phyloP scores from a whole-genome alignment of 53 echinoderm and acorn worm genomes.

The Holothuria leucospilota region DNA sequence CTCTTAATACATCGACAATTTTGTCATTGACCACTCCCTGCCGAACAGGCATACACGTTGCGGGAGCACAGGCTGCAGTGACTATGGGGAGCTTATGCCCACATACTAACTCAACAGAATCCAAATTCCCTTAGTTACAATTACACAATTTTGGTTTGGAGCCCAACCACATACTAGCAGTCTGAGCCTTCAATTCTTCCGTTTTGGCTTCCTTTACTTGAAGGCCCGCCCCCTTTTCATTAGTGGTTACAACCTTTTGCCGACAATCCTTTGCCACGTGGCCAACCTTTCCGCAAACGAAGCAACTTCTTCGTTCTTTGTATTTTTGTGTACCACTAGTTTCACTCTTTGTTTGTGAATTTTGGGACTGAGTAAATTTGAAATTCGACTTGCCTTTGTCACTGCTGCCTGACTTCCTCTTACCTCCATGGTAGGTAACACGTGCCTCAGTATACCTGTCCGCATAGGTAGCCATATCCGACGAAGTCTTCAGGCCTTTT shows the following conservation, averaged over 20 bases:
- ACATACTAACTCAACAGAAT: too few relatives aligned
- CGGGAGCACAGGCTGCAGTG: too few relatives aligned
- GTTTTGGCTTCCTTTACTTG: too few relatives aligned
- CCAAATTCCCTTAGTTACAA: too few relatives aligned
- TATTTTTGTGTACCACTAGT: not conserved
- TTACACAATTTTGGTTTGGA: too few relatives aligned
- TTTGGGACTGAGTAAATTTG: too few relatives aligned
- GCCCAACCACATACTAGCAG: too few relatives aligned
- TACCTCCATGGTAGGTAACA: not conserved
- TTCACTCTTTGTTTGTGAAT: not conserved
- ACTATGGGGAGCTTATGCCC: too few relatives aligned
- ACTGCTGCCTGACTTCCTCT: not conserved
- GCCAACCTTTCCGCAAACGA: slow-evolving; percentile 17
- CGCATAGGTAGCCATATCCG: not conserved
- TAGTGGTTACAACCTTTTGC: not conserved
- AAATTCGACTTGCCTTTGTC: too few relatives aligned
- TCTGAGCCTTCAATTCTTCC: too few relatives aligned
- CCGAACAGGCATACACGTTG: not conserved
- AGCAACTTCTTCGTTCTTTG: not conserved
- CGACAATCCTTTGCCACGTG: slow-evolving; percentile 19
- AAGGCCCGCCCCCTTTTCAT: too few relatives aligned
- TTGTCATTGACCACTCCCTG: not conserved
- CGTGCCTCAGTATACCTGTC: slow-evolving; percentile 21
- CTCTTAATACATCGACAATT: slow-evolving; percentile 13
- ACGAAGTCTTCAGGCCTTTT: not conserved